Conservation (phyloP, 2,113 vertebrate genomes). For the Vulpes vulpes region DNA sequence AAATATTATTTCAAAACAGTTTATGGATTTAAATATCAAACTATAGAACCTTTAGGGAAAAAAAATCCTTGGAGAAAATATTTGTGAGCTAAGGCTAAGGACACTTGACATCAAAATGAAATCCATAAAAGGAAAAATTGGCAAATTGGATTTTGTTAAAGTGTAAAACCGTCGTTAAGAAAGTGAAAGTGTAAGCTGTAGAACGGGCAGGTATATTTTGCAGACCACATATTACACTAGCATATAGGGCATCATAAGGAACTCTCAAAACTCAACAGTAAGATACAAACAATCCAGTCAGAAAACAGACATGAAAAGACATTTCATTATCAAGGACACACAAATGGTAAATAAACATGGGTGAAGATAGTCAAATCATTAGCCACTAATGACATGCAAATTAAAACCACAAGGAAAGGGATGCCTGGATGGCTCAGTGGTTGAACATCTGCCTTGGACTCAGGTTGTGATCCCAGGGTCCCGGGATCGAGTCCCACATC, state of each 20-base stretch:
- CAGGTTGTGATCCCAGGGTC: no score
- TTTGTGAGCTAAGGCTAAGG: background rate
- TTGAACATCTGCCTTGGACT: no score
- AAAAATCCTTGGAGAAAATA: background rate
- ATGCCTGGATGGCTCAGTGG: no score
- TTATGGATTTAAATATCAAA: background rate
- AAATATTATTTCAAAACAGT: background rate
- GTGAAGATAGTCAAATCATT: background rate
- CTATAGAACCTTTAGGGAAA: background rate
- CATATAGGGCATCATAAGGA: background rate
- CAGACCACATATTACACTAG: background rate
- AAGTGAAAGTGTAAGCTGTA: background rate
- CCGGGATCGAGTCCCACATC: no score
- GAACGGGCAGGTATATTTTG: background rate
- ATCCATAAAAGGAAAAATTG: background rate
- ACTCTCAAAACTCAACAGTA: background rate
- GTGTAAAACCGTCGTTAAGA: constrained; percentile 9
- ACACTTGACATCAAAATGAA: background rate
- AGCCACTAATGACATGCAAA: background rate
- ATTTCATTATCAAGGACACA: background rate
- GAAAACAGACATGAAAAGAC: background rate
- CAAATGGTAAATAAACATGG: background rate
- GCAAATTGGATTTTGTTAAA: constrained; percentile 2
- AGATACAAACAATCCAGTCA: background rate
- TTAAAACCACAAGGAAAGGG: background rate